Conservation (phyloP, 2,113 vertebrate species). For the Pipra filicauda region DNA sequence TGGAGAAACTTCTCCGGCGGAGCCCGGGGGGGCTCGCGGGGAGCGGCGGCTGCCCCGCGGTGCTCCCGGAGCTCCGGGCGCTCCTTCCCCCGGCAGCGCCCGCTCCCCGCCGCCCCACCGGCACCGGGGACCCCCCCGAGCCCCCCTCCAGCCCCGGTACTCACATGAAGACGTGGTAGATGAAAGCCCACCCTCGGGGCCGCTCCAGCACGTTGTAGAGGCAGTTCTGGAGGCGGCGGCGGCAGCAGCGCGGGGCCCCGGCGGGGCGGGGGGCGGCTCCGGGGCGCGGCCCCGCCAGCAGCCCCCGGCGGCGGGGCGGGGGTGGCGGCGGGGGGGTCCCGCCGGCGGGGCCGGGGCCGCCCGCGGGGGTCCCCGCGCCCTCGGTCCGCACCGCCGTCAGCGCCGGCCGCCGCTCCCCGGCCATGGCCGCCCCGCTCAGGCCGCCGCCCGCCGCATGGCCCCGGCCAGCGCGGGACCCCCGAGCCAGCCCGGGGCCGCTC, state of each 20-base stretch:
- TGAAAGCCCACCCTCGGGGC: neutral
- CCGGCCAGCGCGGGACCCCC: no score
- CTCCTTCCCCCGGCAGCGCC: constrained; percentile 72
- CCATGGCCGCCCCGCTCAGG: no score
- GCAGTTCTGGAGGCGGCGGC: constrained; percentile 1
- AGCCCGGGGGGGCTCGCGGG: neutral
- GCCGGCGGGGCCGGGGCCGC: no score
- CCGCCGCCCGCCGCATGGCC: no score
- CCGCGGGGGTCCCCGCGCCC: no score
- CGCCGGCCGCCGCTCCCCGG: no score
- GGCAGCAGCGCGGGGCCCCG: neutral
- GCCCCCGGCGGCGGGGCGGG: no score
- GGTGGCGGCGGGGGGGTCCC: no score
- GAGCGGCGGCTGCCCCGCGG: neutral
- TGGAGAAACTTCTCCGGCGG: neutral
- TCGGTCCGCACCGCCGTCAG: no score
- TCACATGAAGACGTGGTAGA: constrained; percentile 34
- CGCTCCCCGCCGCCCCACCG: constrained; percentile 70
- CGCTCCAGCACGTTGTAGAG: constrained; percentile 19
- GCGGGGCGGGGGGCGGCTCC: constrained; percentile 38
- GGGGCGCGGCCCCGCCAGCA: neutral
- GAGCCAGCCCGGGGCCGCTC: no score
- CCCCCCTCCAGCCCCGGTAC: neutral
- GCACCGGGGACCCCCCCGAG: neutral
- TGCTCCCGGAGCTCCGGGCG: fast-evolving